Percentiles rank a stretch among this genome's conserved stretches.
Conservation (phyloP, 2,113 vertebrate species). For the Marcusenius ussheri region DNA sequence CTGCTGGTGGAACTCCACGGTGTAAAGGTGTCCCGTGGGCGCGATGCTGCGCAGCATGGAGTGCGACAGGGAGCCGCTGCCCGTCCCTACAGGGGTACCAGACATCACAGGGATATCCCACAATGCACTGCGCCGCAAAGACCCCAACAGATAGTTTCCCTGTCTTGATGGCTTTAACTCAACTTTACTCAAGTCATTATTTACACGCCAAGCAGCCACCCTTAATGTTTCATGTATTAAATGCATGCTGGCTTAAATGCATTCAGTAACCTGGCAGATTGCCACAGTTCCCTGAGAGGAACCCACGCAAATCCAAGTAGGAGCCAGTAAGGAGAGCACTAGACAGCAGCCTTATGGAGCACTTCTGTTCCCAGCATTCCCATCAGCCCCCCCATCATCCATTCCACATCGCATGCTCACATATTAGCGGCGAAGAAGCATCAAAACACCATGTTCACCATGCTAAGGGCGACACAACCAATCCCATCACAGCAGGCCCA, state of each 20-base stretch:
- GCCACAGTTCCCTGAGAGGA: not conserved
- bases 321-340: not conserved
- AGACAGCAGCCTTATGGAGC: not conserved
- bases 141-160: not conserved
- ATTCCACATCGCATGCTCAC: not conserved
- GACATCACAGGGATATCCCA: not conserved
- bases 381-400: not conserved
- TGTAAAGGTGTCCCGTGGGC: constrained; percentile 87
- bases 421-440: not conserved
- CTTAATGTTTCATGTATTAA: not conserved
- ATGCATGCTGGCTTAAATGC: not conserved
- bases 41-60: constrained; percentile 87
- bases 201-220: not conserved
- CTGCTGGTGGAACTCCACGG: constrained; percentile 92
- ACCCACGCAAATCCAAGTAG: too few relatives aligned
- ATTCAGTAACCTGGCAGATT: not conserved
- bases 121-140: not conserved
- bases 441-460: not conserved
- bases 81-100: constrained; percentile 65
- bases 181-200: not conserved
- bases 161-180: not conserved
- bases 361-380: not conserved
- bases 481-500: not conserved
- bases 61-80: constrained; percentile 92
- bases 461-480: not conserved